These are phyloP conservation scores for Acanthopagrus latus DNA, from an alignment of 2,797 vertebrate genomes.

Conservation along the genomic window DNA sequence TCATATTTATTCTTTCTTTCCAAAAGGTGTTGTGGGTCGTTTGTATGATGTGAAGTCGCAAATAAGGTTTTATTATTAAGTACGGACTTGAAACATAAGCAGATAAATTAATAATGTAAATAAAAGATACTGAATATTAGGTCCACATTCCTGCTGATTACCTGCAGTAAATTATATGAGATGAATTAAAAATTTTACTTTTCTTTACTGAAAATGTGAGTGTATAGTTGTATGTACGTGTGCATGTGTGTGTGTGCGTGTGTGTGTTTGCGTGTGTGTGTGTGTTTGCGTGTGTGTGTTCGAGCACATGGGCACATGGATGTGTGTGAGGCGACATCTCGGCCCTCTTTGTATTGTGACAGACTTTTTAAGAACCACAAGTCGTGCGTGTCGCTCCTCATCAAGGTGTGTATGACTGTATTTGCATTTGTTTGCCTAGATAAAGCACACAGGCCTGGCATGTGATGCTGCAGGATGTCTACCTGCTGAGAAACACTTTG, in stretches of 20 bases:
- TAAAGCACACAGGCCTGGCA: conserved; percentile 86
- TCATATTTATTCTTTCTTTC: conserved; percentile 79
- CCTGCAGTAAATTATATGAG: conserved; percentile 71
- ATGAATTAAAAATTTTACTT: conserved; percentile 65
- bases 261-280: conserved; percentile 50
- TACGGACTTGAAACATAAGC: conserved; percentile 69
- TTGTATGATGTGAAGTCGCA: conserved; percentile 84
- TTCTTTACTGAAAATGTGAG: conserved; percentile 72
- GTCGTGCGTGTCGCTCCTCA: conserved; percentile 53
- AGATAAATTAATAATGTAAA: conserved; percentile 81
- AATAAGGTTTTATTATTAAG: conserved; percentile 75
- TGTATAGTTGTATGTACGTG: conserved; percentile 42
- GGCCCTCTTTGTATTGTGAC: conserved; percentile 75
- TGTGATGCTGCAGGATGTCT: conserved; percentile 81
- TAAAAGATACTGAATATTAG: conserved; percentile 73
- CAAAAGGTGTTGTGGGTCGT: conserved; percentile 80
- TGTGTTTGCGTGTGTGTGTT: conserved; percentile 32
- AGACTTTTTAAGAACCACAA: conserved; percentile 69
- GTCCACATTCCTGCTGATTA: conserved; percentile 68
- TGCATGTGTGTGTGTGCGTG: conserved; percentile 33
- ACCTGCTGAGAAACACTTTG: conserved; percentile 85
- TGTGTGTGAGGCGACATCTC: conserved; percentile 48
- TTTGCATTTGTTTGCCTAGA: conserved; percentile 82
- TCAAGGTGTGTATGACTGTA: conserved; percentile 69
- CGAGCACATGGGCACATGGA: conserved; percentile 32